Base-by-base conservation (phyloP, 2,888 invertebrate genomes). In the Argyresthia goedartella region DNA sequence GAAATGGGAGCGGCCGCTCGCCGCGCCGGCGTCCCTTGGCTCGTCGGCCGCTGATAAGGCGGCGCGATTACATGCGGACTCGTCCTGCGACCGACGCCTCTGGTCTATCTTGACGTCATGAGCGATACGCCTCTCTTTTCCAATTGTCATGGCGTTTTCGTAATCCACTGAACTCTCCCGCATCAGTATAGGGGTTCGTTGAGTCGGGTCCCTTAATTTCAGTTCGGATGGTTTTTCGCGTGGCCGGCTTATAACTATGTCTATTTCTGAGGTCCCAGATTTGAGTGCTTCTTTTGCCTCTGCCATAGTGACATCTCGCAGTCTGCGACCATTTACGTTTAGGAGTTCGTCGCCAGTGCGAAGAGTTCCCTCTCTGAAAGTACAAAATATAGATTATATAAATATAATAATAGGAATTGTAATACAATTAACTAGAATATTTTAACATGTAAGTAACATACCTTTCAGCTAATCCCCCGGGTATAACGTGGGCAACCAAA, bases 151-250 rank as follows among this genome's bases (percentile, higher is more conserved):
- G 44, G 85, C 88, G 66, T 91, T 91, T 63, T 92, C 92, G 60
- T 92, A 91, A 76, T 92, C 92, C 1, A 92, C 92, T 34, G 90
- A 90, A 68, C 91, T 92, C 73, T 92, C 92, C 56, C 88, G 88
- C 86, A 91, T 88, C 52, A 82, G 57, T 8, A 69, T 55, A 8
- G 68, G 57, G 41, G 59, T 73, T 56, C 64, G 71, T 56, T 72
- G 75, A 4, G 71, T 59, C n/a, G 59, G 52, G 52, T 71, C 71
- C 55, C 69, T 67, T 60, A 73, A 73, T 55, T 65, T 67, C 8
- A 55, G 48, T 48, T 75, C 71, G 11, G 64, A 53, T 10, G 60
- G 48, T 63, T 76, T 79, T 13, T 84, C 76, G 43, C 80, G 73
- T 65, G 81, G 73, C 66, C 90, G 84, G 53, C 90, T 89, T 51